Percentiles rank a stretch among this genome's conserved stretches.
phyloP scores from a whole-genome alignment of 2,797 vertebrate species.

The Pseudotriccus pelzelni region DNA sequence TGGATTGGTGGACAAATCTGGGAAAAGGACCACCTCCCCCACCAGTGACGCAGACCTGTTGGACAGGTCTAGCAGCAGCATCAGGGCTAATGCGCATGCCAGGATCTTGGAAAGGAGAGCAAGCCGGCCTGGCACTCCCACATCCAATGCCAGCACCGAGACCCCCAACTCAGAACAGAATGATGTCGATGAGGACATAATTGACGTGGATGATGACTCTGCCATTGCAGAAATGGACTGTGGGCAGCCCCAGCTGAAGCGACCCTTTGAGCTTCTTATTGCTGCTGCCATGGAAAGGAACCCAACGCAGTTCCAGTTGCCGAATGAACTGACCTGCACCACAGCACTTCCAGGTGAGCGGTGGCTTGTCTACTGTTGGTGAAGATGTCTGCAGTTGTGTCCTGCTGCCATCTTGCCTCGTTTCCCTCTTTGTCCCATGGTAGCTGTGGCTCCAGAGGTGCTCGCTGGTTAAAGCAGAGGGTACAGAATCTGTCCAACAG shows the following conservation, averaged over 20 bases:
- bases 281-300: slow-evolving; percentile 97
- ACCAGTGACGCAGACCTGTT: slow-evolving; percentile 88
- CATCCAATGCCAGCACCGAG: slow-evolving; percentile 91
- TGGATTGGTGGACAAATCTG: slow-evolving; percentile 86
- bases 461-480: neutral
- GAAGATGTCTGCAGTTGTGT: neutral
- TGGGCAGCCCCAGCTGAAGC: slow-evolving; percentile 84
- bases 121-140: slow-evolving; percentile 93
- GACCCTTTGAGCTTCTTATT: slow-evolving; percentile 95
- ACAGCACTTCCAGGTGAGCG: slow-evolving; percentile 92
- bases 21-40: slow-evolving; percentile 88
- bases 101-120: slow-evolving; percentile 91
- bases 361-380: neutral
- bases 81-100: slow-evolving; percentile 87
- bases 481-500: neutral
- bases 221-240: slow-evolving; percentile 86
- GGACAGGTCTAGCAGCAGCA: slow-evolving; percentile 80
- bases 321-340: slow-evolving; percentile 95
- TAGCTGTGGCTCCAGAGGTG: neutral
- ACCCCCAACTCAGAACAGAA: slow-evolving; percentile 94
- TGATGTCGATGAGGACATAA: slow-evolving; percentile 89
- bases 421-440: neutral
- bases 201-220: slow-evolving; percentile 91
- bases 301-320: slow-evolving; percentile 96
- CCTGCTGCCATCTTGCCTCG: neutral